Percentiles rank a stretch among this genome's conserved stretches.
Evolutionary conservation across 2,888 invertebrate genomes (phyloP).

Genomic region (Sisyra nigra): DNA sequence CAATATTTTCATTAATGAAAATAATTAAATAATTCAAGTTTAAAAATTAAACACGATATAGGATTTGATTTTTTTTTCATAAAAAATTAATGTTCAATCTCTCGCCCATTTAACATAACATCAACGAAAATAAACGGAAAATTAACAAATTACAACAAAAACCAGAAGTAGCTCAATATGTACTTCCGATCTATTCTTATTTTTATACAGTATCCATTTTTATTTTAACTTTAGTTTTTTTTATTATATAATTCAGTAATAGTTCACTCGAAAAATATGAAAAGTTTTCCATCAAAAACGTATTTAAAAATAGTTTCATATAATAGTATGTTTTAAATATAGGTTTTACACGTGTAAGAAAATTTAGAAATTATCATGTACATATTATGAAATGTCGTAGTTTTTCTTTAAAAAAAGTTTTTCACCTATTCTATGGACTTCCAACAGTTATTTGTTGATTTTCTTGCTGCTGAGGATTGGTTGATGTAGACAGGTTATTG

Average conservation of each 20-base stretch:
- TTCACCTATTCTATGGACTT: conserved; percentile 4
- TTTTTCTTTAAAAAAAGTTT: not conserved
- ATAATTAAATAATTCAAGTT: not conserved
- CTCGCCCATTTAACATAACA: too few species aligned
- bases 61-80: too few species aligned
- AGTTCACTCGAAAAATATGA: not conserved
- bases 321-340: too few species aligned
- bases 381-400: not conserved
- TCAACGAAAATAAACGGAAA: too few species aligned
- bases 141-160: too few species aligned
- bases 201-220: too few species aligned
- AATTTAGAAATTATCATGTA: not conserved
- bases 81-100: too few species aligned
- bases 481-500: not conserved
- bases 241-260: conserved; percentile 2
- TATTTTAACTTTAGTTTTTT: not conserved
- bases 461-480: conserved; percentile 3
- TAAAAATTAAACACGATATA: not conserved
- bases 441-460: conserved; percentile 6
- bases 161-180: too few species aligned
- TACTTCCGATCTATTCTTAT: not conserved
- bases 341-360: not conserved
- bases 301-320: too few species aligned
- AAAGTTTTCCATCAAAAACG: too few species aligned
- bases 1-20: conserved; percentile 1